Percentiles rank a stretch among this genome's conserved stretches.
These are phyloP conservation scores for Riparia riparia DNA, from an alignment of 2,113 vertebrate genomes.

Conservation along the genomic window DNA sequence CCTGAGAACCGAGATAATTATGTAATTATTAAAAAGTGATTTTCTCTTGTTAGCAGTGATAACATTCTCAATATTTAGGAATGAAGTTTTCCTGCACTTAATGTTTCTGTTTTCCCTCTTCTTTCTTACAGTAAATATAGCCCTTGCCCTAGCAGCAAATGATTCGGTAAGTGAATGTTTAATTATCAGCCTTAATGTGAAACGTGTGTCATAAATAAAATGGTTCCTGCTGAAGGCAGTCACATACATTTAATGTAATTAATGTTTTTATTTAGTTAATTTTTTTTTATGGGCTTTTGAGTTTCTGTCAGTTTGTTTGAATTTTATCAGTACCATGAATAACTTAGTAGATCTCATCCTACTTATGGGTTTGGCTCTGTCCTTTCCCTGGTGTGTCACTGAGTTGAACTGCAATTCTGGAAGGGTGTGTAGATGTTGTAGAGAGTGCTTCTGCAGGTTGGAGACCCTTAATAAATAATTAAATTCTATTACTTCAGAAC, in stretches of 20 bases:
- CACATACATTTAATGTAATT: neutral
- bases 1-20: neutral
- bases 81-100: slow-evolving; percentile 19
- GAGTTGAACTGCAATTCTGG: neutral
- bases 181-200: slow-evolving; percentile 23
- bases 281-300: neutral
- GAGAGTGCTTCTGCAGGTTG: neutral
- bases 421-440: neutral
- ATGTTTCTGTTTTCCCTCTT: neutral
- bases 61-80: neutral
- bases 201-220: neutral
- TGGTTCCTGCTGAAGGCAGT: neutral
- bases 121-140: slow-evolving; percentile 89
- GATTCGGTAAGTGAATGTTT: slow-evolving; percentile 82
- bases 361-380: neutral
- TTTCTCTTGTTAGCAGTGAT: neutral
- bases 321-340: neutral
- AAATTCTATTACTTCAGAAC: neutral
- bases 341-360: neutral
- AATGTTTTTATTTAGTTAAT: neutral
- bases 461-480: neutral
- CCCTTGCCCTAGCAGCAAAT: slow-evolving; percentile 88
- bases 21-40: neutral
- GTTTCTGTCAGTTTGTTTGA: neutral
- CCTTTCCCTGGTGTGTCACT: neutral